Evolutionary conservation across 2,888 invertebrate species (phyloP), one percentile per base, ranked within the genome.

Genomic region (Coleophora flavipennella): DNA sequence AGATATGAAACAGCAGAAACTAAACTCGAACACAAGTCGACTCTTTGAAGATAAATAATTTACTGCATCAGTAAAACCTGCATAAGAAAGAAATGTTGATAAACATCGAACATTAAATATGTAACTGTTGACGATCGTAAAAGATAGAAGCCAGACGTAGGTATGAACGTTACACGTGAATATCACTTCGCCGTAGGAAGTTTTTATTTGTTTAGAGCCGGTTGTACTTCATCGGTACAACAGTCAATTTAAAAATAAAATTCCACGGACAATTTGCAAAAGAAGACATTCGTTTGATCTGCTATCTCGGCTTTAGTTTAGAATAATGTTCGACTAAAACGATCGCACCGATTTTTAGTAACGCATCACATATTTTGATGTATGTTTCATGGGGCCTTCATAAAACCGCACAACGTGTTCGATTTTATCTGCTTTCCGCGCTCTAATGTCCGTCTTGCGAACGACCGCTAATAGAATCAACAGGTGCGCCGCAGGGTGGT

Each of bases 61-160:
- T 83, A 84, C 69, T 57, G 73, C 75, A 40, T 58, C 78, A 80
- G 74, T 84, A 83, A 81, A 83, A 79, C 75, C 75, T 78, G 78
- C 71, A 80, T 79, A 79, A 83, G 81, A 83, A 84, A 83, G 77
- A 83, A 81, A 74, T 84, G 83, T 83, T 84, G 81, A 84, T 84
- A 84, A 83, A 84, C 84, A 83, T 79, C 75, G 79, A 76, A 77
- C 78, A 81, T 81, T 79, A 80, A 81, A 81, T 81, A 83, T 83
- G 80, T 81, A 83, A 84, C 84, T 80, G 81, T 80, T 79, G 80
- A 75, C 69, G 73, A 80, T 81, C 80, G 61, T 84, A 81, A 84
- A 72, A 63, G 68, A 78, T 72, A 65, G 70, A 77, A 69, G 69
- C 78, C 81, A 81, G 81, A 73, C 80, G 62, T 65, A 65, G 60